Evolutionary conservation across 2,797 vertebrate species (phyloP).

Genomic region (Carduelis carduelis): DNA sequence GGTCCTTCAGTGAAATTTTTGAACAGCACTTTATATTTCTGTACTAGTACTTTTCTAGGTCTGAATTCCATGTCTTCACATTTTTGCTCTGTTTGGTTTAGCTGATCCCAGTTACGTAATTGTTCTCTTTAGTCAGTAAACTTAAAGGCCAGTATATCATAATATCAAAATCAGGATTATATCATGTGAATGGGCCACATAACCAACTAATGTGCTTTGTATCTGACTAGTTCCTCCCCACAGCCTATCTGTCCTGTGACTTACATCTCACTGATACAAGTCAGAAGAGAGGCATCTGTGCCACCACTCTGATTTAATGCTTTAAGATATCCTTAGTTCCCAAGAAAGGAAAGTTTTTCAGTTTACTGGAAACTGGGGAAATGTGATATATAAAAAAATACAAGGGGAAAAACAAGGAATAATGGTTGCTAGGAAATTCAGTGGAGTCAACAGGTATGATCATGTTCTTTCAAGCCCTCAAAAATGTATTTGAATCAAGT

Average conservation of each 20-base stretch:
- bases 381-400: neutral
- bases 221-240: neutral
- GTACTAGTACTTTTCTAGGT: neutral
- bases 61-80: neutral
- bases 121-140: slow-evolving; percentile 20
- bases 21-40: neutral
- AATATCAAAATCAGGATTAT: slow-evolving; percentile 12
- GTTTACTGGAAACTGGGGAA: neutral
- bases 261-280: neutral
- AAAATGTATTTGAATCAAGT: slow-evolving; percentile 4
- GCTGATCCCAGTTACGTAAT: slow-evolving; percentile 9
- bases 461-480: slow-evolving; percentile 41
- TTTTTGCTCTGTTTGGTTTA: slow-evolving; percentile 33
- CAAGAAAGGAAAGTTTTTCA: neutral
- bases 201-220: neutral
- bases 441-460: slow-evolving; percentile 2
- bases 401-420: neutral
- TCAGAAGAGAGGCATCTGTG: neutral
- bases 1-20: neutral
- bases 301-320: neutral
- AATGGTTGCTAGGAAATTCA: slow-evolving; percentile 39
- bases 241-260: neutral
- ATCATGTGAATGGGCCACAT: neutral
- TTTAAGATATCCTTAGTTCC: neutral
- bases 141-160: slow-evolving; percentile 31